Evolutionary conservation across 1,140 invertebrate genomes (phyloP).

Genomic region (Ceratoteleas bidentatus): DNA sequence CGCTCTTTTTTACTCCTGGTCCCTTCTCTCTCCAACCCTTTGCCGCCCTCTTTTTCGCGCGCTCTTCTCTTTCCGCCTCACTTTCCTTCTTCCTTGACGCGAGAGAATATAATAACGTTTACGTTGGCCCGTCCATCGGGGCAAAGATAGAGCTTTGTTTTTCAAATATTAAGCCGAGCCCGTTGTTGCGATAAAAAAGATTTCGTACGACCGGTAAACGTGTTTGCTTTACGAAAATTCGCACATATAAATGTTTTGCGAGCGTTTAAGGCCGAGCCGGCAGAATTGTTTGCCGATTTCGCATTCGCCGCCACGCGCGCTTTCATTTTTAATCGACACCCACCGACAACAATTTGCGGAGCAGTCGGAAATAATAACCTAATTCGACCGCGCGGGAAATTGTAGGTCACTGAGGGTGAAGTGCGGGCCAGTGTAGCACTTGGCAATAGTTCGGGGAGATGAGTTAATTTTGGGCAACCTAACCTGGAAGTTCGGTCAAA

Average conservation of each 20-base stretch:
- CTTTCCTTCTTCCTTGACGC: slow-evolving; percentile 26
- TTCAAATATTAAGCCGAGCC: slow-evolving; percentile 42
- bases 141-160: slow-evolving; percentile 50
- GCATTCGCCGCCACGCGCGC: too few species aligned
- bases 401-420: too few species aligned
- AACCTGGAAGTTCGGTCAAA: too few species aligned
- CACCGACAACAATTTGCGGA: too few species aligned
- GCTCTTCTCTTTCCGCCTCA: neutral
- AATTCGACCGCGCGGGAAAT: too few species aligned
- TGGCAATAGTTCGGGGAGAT: too few species aligned
- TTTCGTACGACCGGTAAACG: slow-evolving; percentile 17
- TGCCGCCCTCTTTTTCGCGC: neutral
- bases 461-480: too few species aligned
- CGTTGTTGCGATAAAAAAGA: slow-evolving; percentile 32
- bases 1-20: slow-evolving; percentile 21
- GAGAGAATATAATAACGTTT: slow-evolving; percentile 59
- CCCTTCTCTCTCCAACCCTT: neutral
- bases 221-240: slow-evolving; percentile 15
- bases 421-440: too few species aligned
- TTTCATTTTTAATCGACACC: too few species aligned
- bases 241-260: neutral
- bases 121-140: slow-evolving; percentile 46
- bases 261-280: neutral
- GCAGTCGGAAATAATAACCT: too few species aligned
- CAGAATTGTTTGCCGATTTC: too few species aligned